Percentiles rank a stretch among this genome's conserved stretches.
These are phyloP conservation scores for Synodontis membranacea DNA, from an alignment of 2,113 vertebrate genomes.

Conservation along the genomic window DNA sequence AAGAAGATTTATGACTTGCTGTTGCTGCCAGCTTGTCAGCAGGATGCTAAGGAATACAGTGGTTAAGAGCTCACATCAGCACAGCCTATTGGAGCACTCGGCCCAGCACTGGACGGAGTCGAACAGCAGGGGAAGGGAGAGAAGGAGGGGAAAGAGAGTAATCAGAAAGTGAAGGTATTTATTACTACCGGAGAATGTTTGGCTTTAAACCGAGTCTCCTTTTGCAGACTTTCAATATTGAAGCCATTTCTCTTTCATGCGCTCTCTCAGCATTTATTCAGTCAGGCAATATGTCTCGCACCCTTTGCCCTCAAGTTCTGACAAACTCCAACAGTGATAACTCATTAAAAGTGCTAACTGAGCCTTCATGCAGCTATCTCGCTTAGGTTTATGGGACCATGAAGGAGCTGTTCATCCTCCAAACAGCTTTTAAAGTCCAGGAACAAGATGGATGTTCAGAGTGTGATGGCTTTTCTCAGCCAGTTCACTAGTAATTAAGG, in stretches of 20 bases:
- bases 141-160: conserved; percentile 40
- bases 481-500: conserved; percentile 11
- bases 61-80: conserved; percentile 50
- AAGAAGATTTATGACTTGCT: conserved; percentile 59
- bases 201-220: conserved; percentile 67
- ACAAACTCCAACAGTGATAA: conserved; percentile 51
- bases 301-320: conserved; percentile 48
- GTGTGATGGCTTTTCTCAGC: conserved; percentile 20
- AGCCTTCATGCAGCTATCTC: conserved; percentile 36
- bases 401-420: neutral
- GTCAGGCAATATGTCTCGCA: conserved; percentile 53
- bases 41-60: conserved; percentile 60
- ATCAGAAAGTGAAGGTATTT: conserved; percentile 64
- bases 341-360: conserved; percentile 51
- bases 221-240: conserved; percentile 61
- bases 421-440: conserved; percentile 17
- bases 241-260: conserved; percentile 42
- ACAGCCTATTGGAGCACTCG: conserved; percentile 42
- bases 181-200: conserved; percentile 65
- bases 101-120: conserved; percentile 27
- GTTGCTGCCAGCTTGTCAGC: conserved; percentile 58
- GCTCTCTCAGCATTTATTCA: conserved; percentile 44
- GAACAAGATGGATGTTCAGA: conserved; percentile 1
- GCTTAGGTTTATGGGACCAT: conserved; percentile 31
- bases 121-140: conserved; percentile 34